Evolutionary conservation across 2,113 vertebrate species (phyloP), one percentile per base, ranked within the genome.

Genomic region (Oostethus manadensis): DNA sequence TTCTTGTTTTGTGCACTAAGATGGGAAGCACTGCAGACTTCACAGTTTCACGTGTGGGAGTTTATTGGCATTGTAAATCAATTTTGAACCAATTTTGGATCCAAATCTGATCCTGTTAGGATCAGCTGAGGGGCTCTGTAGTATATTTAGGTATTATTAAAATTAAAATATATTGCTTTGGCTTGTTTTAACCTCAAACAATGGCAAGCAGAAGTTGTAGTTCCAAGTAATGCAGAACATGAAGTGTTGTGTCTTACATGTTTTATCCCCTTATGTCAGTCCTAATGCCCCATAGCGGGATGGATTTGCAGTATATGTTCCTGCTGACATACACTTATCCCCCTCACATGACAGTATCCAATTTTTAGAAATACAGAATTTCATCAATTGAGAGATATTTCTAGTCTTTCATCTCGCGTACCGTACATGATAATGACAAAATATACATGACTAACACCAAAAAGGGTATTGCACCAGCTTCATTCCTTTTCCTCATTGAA

Each of bases 401-500:
- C 23, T 26, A 26, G 5, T 26, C 29, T 33, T 4, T 33, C 14
- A 42, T 14, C 38, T 42, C n/a, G 18, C 45, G 18, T 6, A 47
- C 45, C 7, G n/a, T 15, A 18, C 7, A 18, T 14, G 35, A 2
- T 38, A 11, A 38, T 38, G 9, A 14, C 11, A 2, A 42, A 42
- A 42, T 42, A 14, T 14, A 13, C 38, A 42, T 14, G 13, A 13
- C 38, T 42, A 14, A 14, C 38, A 42, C 35, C 35, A 38, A 9
- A 38, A 38, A 38, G 10, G 35, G 35, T 38, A 11, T 22, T 47
- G 9, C 35, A 26, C 29, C 29, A 33, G 8, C 14, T 7, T 33
- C 49, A n/a, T 45, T 15, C 26, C 7, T 29, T 58, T 38, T 58
- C 60, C 59, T 46, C 42, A 16, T 48, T 66, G 56, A 49, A 61